phyloP scores from a whole-genome alignment of 2,113 vertebrate species.

The Acrocephalus kingi region DNA sequence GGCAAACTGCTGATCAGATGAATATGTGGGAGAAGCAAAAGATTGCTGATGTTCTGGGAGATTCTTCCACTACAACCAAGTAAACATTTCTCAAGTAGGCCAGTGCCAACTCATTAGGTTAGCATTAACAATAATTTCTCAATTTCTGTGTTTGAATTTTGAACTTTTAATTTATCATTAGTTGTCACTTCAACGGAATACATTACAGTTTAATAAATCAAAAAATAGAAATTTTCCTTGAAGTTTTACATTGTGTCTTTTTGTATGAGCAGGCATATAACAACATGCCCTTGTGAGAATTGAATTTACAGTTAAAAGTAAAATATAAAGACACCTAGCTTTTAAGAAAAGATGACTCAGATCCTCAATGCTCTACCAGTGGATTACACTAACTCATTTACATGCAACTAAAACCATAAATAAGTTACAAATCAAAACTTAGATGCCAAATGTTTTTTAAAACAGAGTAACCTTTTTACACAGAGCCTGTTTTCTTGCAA shows the following conservation, averaged over 20 bases:
- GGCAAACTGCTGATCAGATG: slow-evolving; percentile 34
- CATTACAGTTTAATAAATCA: neutral
- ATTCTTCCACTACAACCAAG: neutral
- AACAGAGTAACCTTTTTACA: neutral
- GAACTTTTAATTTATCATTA: neutral
- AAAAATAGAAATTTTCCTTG: neutral
- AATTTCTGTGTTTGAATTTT: neutral
- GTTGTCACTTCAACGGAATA: neutral
- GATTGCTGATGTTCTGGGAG: neutral
- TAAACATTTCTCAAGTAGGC: neutral
- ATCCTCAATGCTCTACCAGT: neutral
- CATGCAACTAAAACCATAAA: neutral
- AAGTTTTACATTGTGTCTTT: neutral
- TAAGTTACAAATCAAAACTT: neutral
- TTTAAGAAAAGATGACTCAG: neutral
- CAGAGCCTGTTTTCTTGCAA: neutral
- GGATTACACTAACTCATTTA: neutral
- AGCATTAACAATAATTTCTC: neutral
- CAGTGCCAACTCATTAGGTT: neutral
- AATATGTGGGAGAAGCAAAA: slow-evolving; percentile 12
- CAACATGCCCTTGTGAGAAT: neutral
- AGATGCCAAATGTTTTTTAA: neutral
- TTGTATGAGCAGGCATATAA: neutral
- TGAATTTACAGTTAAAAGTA: neutral
- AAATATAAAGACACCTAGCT: neutral